Evolutionary conservation across 2,797 vertebrate genomes (phyloP), one percentile per base, ranked within the genome.

Genomic region (Cottoperca gobio): DNA sequence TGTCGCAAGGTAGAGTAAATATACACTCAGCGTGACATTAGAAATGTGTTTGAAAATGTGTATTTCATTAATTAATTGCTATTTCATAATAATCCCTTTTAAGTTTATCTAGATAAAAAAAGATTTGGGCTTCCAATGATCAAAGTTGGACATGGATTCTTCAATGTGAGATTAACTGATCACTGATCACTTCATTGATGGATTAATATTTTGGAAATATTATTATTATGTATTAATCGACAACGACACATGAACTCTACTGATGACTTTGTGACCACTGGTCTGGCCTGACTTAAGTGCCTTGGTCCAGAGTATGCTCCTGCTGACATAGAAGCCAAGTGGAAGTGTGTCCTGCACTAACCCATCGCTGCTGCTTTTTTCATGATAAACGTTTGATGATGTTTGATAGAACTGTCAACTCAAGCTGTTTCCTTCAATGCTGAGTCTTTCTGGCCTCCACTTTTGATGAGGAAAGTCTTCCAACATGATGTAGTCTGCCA

Each of bases 1-100:
- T 73, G 80, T 82, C 64, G 46, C 64, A 80, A 70, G 62, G 71
- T 68, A 76, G 54, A 58, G 65, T 68, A 73, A 82, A 86, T 70
- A 52, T 52, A 82, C 58, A 64, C 23, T 26, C 17, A 31, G n/a
- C 17, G 8, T 49, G 64, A 45, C 42, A 74, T 70, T 58, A 58
- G 26, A 66, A 57, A 63, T 0, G 62, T 74, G 42, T 46, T 69
- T 69, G 21, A 48, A n/a, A 28, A 21, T 35, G 9, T 42, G 17
- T 46, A 26, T 33, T 70, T 72, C 10, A 64, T 42, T 19, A 63
- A 13, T 58, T 28, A 46, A 42, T 67, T 57, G 4, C 7, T 60
- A 11, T n/a, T 28, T 46, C 4, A 42, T 62, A 57, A 48, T 53
- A 49, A 67, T 39, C 2, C 43, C 55, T 50, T 33, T 11, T 50